Evolutionary conservation across 1,140 invertebrate species (phyloP), one percentile per base, ranked within the genome.

Genomic region (Saccostrea echinata): DNA sequence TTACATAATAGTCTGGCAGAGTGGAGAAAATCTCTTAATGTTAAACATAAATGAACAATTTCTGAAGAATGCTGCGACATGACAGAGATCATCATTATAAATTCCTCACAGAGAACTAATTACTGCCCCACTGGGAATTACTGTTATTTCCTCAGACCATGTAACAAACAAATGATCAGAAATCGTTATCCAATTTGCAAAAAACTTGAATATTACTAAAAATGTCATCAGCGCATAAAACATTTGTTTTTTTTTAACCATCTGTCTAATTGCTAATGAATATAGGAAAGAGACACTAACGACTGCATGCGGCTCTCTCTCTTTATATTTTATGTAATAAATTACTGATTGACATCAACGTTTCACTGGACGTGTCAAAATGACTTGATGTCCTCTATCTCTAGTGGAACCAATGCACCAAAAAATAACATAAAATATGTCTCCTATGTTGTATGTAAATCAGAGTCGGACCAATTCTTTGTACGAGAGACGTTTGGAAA

Each of bases 161-260:
- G 68, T 76, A 76, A 76, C 27, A 76, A 71, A 76, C 68, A 33
- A 76, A 76, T 33, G 27, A 76, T 76, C 68, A 76, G 27, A 71
- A 76, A 76, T 76, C 68, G 33, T 76, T 76, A 76, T 18, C 68
- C 68, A 30, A 76, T 30, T 30, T 24, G 16, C 68, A 76, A 76
- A 76, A 43, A 76, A 76, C 68, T 33, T 13, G 24, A 27, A 76
- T 33, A 33, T 76, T 76, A 30, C 68, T 11, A 24, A 33, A 76
- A 33, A 27, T 33, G 24, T 30, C 27, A 76, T 76, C 68, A 76
- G 68, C 68, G 13, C 27, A 33, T 76, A 76, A 76, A 76, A 76
- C 16, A 30, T 27, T 27, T 16, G 8, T 30, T 16, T 76, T 30
- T 30, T 76, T 30, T 11, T 76, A 9, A 18, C 68, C 68, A 76